Evolutionary conservation across 2,888 invertebrate species (phyloP).

Genomic region (Amblyjoppa proteus): DNA sequence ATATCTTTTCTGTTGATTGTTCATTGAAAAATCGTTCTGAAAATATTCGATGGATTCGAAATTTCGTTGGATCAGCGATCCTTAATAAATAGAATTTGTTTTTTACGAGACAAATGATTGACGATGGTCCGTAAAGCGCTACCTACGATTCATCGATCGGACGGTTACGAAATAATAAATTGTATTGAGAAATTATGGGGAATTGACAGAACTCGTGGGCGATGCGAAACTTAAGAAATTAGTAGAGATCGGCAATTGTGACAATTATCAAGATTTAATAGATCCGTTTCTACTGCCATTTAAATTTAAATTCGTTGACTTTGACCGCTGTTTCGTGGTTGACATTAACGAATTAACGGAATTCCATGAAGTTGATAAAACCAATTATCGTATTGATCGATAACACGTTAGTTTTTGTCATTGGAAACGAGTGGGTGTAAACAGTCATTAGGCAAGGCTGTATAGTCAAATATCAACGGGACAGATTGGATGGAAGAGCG

Average conservation of each 20-base stretch:
- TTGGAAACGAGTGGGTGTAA: constrained; percentile 6
- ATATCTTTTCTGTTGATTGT: background rate
- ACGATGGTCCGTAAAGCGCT: background rate
- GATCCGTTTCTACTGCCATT: background rate
- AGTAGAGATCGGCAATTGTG: background rate
- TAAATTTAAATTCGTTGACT: background rate
- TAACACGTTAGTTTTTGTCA: background rate
- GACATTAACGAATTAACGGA: background rate
- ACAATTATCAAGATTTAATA: background rate
- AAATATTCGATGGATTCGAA: too few relatives aligned
- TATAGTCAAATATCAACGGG: constrained; percentile 45
- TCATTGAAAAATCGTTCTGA: background rate
- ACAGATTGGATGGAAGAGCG: constrained; percentile 36
- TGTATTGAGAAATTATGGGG: background rate
- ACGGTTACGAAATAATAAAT: background rate
- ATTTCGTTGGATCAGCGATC: too few relatives aligned
- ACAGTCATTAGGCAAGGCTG: constrained; percentile 20
- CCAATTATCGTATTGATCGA: background rate
- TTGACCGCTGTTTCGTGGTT: background rate
- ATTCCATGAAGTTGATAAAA: background rate
- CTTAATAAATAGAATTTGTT: too few relatives aligned
- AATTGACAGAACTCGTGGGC: background rate
- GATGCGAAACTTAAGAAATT: background rate
- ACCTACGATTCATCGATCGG: background rate
- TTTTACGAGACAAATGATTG: too few relatives aligned